Conservation (phyloP, 2,113 vertebrate genomes). For the Marcusenius ussheri region DNA sequence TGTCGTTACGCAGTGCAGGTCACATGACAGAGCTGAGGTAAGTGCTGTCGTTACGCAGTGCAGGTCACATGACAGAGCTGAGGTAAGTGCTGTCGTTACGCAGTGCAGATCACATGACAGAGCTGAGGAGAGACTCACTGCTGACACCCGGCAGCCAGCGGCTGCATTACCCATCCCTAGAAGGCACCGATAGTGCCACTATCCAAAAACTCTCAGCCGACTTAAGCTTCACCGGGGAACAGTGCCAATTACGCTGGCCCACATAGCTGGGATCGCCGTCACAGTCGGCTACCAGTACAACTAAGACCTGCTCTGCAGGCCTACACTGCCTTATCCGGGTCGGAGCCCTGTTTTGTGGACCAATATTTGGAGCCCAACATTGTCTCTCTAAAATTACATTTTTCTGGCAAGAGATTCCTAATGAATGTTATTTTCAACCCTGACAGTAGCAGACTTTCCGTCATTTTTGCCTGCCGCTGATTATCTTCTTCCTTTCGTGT, state of each 20-base stretch:
- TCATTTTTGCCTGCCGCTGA: background rate
- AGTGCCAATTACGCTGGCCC: background rate
- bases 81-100: background rate
- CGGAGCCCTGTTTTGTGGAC: background rate
- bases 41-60: no score
- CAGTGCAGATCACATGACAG: background rate
- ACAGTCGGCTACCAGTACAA: background rate
- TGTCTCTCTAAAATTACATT: background rate
- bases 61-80: no score
- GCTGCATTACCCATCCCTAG: background rate
- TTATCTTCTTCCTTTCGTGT: background rate
- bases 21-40: background rate
- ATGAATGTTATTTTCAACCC: background rate
- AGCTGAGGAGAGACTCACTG: background rate
- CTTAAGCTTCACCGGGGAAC: background rate
- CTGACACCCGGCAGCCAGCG: background rate
- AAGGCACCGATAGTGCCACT: background rate
- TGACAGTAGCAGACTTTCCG: background rate
- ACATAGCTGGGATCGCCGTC: background rate
- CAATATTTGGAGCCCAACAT: background rate
- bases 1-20: background rate
- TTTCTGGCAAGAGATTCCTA: background rate
- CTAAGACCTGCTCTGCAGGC: background rate
- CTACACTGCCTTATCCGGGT: background rate
- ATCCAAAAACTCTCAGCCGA: background rate